These are phyloP conservation scores for Acanthis flammea DNA, from an alignment of 2,797 vertebrate species.

Conservation along the genomic window DNA sequence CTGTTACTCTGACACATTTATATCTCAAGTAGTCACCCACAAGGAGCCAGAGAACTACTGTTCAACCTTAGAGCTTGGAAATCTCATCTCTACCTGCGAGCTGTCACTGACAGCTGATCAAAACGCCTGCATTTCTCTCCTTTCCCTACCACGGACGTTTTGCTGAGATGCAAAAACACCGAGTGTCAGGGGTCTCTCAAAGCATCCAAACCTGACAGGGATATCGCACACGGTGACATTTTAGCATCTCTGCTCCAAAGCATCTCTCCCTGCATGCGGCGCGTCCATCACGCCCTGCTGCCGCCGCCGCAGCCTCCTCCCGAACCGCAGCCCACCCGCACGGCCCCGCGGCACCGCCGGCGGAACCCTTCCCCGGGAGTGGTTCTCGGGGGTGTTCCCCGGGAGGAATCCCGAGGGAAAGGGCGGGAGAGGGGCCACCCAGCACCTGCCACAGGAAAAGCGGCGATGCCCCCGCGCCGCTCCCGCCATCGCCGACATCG, in stretches of 20 bases:
- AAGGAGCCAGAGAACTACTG: neutral
- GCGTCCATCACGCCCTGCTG: neutral
- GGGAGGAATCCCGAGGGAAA: neutral
- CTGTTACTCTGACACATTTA: neutral
- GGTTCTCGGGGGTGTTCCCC: neutral
- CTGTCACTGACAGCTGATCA: neutral
- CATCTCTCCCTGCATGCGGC: neutral
- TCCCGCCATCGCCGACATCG: neutral
- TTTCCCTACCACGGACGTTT: neutral
- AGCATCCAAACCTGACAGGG: neutral
- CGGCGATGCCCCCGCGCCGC: neutral
- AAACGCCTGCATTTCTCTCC: neutral
- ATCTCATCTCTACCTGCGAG: neutral
- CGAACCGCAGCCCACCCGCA: neutral
- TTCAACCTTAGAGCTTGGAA: neutral
- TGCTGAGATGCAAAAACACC: neutral
- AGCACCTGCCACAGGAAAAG: neutral
- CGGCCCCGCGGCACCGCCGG: neutral
- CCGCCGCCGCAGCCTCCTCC: neutral
- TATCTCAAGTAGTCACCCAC: neutral
- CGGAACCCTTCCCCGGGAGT: neutral
- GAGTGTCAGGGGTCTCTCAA: neutral
- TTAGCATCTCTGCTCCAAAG: neutral
- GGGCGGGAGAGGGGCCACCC: too few species aligned
- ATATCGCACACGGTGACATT: neutral